Evolutionary conservation across 2,797 vertebrate species (phyloP), one percentile per base, ranked within the genome.

Genomic region (Enteromius fasciolatus): DNA sequence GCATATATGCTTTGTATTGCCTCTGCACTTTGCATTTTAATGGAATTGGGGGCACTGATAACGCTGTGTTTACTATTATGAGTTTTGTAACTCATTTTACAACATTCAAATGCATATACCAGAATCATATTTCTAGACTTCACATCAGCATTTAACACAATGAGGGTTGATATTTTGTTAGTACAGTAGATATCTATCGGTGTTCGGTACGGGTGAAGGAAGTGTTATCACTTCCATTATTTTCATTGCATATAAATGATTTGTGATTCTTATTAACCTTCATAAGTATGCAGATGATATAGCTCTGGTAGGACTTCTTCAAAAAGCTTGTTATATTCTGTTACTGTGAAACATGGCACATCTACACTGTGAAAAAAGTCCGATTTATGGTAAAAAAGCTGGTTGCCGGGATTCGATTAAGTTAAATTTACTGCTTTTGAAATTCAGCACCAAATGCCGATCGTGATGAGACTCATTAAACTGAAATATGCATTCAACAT

Each of bases 131-230:
- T n/a, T 54, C 20, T 54, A n/a, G 20, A 54, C 3, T n/a, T 54
- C 20, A 9, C 20, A 54, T 54, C 23, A 18, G 31, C 17, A 33
- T 66, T 66, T 36, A 66, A 66, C 4, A 36, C 28, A 36, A 66
- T 66, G 63, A 66, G 63, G 17, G 63, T 66, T 66, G 63, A 66
- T 64, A 18, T 33, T 33, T 4, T 64, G 63, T 64, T 64, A 33
- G 63, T 18, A 64, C 3, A 17, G 31, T 17, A 9, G 25, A 17
- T 66, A 9, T 9, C 31, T 9, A 2, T 33, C 8, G 25, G 15
- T 31, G 17, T 18, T 25, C 17, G 61, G 3, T 64, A 31, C 7
- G 8, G 14, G 17, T 28, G 25, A 64, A 61, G 25, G 11, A n/a
- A n/a, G n/a, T n/a, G n/a, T n/a, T n/a, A n/a, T n/a, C n/a, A n/a